A percentile compares a stretch with the other conserved stretches of the same genome.
phyloP scores from a whole-genome alignment of 2,797 vertebrate species.

The Falco novaeseelandiae region DNA sequence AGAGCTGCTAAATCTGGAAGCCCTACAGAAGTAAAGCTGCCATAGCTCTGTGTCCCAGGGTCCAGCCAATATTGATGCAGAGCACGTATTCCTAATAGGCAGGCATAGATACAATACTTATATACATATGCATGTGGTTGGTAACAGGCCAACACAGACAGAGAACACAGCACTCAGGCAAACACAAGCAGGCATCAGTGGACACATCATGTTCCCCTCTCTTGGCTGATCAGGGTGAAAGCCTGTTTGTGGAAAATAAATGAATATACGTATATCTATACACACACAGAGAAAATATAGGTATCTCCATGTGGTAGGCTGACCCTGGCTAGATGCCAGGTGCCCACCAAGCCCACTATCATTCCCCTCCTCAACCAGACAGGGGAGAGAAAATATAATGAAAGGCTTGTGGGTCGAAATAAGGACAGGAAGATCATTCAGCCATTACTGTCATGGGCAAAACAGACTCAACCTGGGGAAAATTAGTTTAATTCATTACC shows the following conservation, averaged over 20 bases:
- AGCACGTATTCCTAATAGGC: neutral
- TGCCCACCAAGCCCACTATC: no score
- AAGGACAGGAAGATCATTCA: no score
- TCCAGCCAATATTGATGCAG: neutral
- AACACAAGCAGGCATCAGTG: neutral
- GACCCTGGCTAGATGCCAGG: no score
- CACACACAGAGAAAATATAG: neutral
- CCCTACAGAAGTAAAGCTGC: neutral
- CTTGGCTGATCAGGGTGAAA: neutral
- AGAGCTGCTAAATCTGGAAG: neutral
- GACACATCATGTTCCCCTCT: neutral
- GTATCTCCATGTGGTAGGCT: neutral
- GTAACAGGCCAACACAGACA: neutral
- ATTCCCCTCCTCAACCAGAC: no score
- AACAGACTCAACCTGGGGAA: no score
- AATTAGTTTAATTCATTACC: no score
- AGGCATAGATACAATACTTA: neutral
- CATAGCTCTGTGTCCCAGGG: accelerated
- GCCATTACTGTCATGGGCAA: no score
- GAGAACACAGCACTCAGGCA: neutral
- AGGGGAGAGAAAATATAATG: no score
- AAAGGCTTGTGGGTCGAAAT: no score
- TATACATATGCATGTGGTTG: neutral
- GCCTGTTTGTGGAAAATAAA: neutral
- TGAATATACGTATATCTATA: neutral